These are phyloP conservation scores for Caenorhabditis sinica DNA, from an alignment of 2,888 invertebrate genomes.

Conservation along the genomic window DNA sequence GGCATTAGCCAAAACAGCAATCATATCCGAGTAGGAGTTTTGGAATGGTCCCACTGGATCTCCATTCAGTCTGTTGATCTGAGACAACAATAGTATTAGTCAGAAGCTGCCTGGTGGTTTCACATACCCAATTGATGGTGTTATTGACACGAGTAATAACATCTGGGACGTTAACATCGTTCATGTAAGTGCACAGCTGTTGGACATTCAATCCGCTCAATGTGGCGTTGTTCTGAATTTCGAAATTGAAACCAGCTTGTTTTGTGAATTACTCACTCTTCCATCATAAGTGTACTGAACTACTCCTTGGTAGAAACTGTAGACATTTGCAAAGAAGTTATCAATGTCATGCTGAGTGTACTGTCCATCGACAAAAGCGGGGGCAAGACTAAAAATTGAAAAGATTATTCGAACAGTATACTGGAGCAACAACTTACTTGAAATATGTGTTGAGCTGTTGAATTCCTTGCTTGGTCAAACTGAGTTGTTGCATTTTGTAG, in stretches of 20 bases:
- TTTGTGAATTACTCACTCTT: conserved; percentile 58
- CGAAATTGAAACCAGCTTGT: not conserved
- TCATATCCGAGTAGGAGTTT: conserved; percentile 71
- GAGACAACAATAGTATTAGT: not conserved
- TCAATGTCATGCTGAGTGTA: conserved; percentile 72
- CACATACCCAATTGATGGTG: conserved; percentile 67
- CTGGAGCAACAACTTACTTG: conserved; percentile 40
- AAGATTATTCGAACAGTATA: not conserved
- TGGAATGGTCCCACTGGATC: conserved; percentile 59
- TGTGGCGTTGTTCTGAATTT: conserved; percentile 65
- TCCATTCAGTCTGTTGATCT: conserved; percentile 65
- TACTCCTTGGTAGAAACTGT: conserved; percentile 72
- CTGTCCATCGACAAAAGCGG: conserved; percentile 65
- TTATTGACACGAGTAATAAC: conserved; percentile 67
- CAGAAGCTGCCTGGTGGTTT: not conserved
- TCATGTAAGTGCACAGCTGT: conserved; percentile 67
- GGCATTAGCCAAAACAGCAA: conserved; percentile 44
- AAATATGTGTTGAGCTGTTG: conserved; percentile 66
- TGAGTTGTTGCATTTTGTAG: conserved; percentile 66
- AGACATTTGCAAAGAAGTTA: conserved; percentile 77
- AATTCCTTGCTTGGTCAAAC: conserved; percentile 66
- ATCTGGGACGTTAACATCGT: conserved; percentile 57
- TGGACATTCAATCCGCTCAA: conserved; percentile 61
- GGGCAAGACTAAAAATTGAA: conserved; percentile 70
- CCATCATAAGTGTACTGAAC: conserved; percentile 76